Base-by-base conservation (phyloP, 2,888 invertebrate species). In the Volucella inflata region DNA sequence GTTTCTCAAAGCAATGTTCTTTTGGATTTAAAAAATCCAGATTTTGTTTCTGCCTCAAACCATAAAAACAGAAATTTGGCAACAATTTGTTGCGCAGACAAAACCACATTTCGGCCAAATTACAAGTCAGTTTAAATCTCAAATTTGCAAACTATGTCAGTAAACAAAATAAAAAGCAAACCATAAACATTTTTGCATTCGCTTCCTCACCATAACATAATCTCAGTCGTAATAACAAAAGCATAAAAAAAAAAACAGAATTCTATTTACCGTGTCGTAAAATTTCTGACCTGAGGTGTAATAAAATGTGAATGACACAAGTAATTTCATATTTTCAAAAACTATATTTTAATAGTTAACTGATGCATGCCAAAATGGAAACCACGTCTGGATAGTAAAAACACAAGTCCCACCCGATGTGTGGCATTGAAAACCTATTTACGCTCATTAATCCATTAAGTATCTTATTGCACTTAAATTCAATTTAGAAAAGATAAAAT, bases 391-490 rank as follows among this genome's bases (percentile, higher is more conserved):
- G 12, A 30, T 30, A 0, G 30, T 30, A 6, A 6, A 6, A 30
- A 30, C 42, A 62, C 44, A 50, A 59, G n/a, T 17, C 38, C 36
- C 46, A 17, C n/a, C 8, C 12, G 11, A 51, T 8, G 71, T 44
- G 50, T 57, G 78, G 38, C 78, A 78, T 71, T 78, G 78, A 62
- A 64, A 42, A 21, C 8, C 30, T 11, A 48, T 57, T 36, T 30
- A 38, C 12, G 36, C 8, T 36, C 17, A 48, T 46, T 30, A 16
- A 21, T 36, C 9, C 16, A 12, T 30, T 14, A 55, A 53, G 51
- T 44, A 50, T 21, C 57, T 76, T 59, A 68, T 76, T 76, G 57
- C 64, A 78, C 57, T 74, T 64, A 51, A 74, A 70, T 57, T 40
- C 57, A 62, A 78, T 74, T 75, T 65, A 75, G 48, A 60, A 70